Conservation (phyloP, 2,888 invertebrate genomes). For the Xanthorhoe designata region DNA sequence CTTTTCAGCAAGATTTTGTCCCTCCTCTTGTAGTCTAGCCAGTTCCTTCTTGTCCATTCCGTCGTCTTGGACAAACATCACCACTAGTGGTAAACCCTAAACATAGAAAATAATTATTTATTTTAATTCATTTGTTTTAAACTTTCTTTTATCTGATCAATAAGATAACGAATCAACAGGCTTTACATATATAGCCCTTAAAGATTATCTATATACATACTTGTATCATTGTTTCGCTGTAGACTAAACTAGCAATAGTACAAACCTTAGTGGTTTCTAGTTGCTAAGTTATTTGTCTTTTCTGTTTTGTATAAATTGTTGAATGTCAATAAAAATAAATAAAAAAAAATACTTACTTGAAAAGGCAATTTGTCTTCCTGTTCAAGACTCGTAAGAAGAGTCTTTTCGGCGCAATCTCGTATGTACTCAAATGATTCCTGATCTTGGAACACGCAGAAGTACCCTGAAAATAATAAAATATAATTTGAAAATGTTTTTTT, state of each 20-base stretch:
- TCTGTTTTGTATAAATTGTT: too few species aligned
- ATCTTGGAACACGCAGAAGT: slow-evolving; percentile 95
- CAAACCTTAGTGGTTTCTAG: too few species aligned
- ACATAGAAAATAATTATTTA: slow-evolving; percentile 17
- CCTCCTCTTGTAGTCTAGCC: slow-evolving; percentile 94
- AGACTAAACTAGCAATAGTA: too few species aligned
- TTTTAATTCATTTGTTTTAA: not conserved
- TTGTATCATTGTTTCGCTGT: too few species aligned
- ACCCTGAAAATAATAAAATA: slow-evolving; percentile 76
- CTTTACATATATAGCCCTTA: too few species aligned
- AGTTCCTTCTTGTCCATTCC: slow-evolving; percentile 93
- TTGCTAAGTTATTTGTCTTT: too few species aligned
- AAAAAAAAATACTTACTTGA: slow-evolving; percentile 77
- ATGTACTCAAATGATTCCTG: slow-evolving; percentile 97
- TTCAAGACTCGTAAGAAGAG: slow-evolving; percentile 94
- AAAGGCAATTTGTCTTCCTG: slow-evolving; percentile 95
- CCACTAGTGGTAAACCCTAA: slow-evolving; percentile 91
- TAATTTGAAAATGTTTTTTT: too few species aligned
- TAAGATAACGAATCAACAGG: not conserved
- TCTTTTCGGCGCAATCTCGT: slow-evolving; percentile 95
- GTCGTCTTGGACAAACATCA: slow-evolving; percentile 95
- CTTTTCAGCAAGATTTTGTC: slow-evolving; percentile 95
- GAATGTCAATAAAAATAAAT: too few species aligned
- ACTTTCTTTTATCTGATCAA: too few species aligned
- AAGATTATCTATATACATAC: too few species aligned